Evolutionary conservation across 1,140 invertebrate genomes (phyloP).

Genomic region (Muscidifurax raptorellus): DNA sequence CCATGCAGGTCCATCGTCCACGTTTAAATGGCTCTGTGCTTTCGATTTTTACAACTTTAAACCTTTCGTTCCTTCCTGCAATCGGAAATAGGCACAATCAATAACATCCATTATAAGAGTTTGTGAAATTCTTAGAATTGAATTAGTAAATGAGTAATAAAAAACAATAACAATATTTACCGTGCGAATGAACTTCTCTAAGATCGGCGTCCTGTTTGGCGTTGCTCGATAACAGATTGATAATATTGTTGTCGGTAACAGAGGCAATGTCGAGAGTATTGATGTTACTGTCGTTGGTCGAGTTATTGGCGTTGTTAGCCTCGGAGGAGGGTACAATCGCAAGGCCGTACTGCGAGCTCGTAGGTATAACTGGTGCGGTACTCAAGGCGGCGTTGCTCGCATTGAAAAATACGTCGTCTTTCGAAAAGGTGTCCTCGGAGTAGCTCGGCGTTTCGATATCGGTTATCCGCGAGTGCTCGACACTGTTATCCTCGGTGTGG

Average conservation of each 20-base stretch:
- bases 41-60: slow-evolving; percentile 97
- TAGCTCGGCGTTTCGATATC: slow-evolving; percentile 90
- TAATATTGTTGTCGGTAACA: slow-evolving; percentile 75
- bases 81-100: background rate
- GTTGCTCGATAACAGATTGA: slow-evolving; percentile 72
- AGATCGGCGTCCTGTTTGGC: slow-evolving; percentile 80
- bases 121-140: too few relatives aligned
- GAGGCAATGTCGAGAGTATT: slow-evolving; percentile 77
- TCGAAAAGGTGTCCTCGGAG: slow-evolving; percentile 89
- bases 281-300: slow-evolving; percentile 79
- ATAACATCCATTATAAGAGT: background rate
- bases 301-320: slow-evolving; percentile 78
- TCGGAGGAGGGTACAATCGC: slow-evolving; percentile 82
- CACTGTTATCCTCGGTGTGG: slow-evolving; percentile 88
- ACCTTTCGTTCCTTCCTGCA: slow-evolving; percentile 84
- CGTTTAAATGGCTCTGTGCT: slow-evolving; percentile 95
- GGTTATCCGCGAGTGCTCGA: slow-evolving; percentile 86
- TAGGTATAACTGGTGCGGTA: slow-evolving; percentile 88
- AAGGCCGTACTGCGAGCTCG: slow-evolving; percentile 88
- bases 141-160: background rate
- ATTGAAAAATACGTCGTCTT: slow-evolving; percentile 88
- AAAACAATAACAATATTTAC: slow-evolving; percentile 61
- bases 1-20: slow-evolving; percentile 96
- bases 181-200: slow-evolving; percentile 83
- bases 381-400: slow-evolving; percentile 83